Evolutionary conservation across 1,140 invertebrate species (phyloP).

Genomic region (Bombus pyrosoma): DNA sequence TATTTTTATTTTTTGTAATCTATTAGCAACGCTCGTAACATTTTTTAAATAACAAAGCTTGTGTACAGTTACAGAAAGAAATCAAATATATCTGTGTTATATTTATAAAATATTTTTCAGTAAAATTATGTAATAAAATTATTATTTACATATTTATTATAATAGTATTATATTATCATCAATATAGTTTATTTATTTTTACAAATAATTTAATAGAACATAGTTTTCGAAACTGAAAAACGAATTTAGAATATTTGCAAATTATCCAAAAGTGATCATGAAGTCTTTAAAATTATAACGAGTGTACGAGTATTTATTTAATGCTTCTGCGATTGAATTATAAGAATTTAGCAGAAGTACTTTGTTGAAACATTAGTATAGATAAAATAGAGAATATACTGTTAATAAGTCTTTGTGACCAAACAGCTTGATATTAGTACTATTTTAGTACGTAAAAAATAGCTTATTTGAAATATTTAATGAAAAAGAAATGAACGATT

Average conservation of each 20-base stretch:
- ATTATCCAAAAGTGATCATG: conserved; percentile 18
- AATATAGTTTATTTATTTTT: conserved; percentile 16
- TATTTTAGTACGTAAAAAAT: conserved; percentile 43
- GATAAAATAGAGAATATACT: conserved; percentile 55
- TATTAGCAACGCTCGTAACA: conserved; percentile 25
- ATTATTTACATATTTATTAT: conserved; percentile 11
- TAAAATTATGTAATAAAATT: not conserved
- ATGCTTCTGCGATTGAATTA: conserved; percentile 49
- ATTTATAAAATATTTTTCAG: conserved; percentile 24
- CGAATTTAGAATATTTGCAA: conserved; percentile 53
- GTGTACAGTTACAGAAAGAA: not conserved
- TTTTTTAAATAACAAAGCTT: conserved; percentile 7
- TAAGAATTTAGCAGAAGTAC: conserved; percentile 37
- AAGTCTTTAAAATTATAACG: conserved; percentile 41
- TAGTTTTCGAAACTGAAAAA: conserved; percentile 27
- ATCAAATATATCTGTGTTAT: conserved; percentile 21
- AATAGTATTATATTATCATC: not conserved
- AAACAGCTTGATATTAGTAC: conserved; percentile 57
- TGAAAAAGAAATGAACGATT: conserved; percentile 2
- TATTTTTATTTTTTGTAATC: conserved; percentile 29
- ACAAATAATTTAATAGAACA: conserved; percentile 48
- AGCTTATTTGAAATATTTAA: conserved; percentile 38
- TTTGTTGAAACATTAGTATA: conserved; percentile 59
- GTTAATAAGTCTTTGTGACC: conserved; percentile 62
- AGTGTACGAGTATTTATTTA: conserved; percentile 53